Conservation (phyloP, 1,140 invertebrate species). For the Drosophila busckii region DNA sequence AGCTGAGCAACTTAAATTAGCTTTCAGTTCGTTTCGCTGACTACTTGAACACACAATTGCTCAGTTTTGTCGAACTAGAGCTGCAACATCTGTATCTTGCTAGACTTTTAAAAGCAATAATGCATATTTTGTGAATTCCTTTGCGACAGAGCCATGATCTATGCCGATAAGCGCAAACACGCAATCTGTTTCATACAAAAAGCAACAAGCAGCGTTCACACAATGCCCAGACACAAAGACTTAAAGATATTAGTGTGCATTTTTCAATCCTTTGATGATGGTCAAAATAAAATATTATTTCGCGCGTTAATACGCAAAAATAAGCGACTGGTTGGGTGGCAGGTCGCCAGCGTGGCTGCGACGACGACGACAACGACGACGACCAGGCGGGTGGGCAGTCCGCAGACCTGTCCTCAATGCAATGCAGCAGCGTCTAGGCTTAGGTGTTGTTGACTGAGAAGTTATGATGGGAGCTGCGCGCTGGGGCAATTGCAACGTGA, state of each 20-base stretch:
- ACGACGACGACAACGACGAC: too few species aligned
- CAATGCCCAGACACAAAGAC: conserved; percentile 70
- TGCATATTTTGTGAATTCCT: too few species aligned
- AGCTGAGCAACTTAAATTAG: too few species aligned
- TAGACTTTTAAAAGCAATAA: too few species aligned
- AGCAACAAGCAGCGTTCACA: conserved; percentile 16
- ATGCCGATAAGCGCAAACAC: conserved; percentile 8
- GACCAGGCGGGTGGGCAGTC: conserved; percentile 55
- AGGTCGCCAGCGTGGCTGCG: conserved; percentile 23
- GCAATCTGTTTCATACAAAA: background rate
- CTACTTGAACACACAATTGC: too few species aligned
- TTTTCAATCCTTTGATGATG: conserved; percentile 76
- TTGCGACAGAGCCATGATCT: too few species aligned
- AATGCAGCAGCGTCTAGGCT: background rate
- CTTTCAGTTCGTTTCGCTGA: too few species aligned
- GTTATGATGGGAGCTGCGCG: conserved; percentile 58
- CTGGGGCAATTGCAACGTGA: conserved; percentile 61
- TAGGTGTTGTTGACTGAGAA: conserved; percentile 71
- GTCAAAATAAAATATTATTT: conserved; percentile 77
- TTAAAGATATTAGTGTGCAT: conserved; percentile 74
- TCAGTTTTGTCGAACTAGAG: too few species aligned
- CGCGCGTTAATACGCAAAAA: conserved; percentile 75
- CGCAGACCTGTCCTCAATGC: background rate
- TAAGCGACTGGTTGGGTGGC: conserved; percentile 68
- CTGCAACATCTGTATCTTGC: too few species aligned